phyloP scores from a whole-genome alignment of 2,888 invertebrate species.

The Cerastis leucographa region DNA sequence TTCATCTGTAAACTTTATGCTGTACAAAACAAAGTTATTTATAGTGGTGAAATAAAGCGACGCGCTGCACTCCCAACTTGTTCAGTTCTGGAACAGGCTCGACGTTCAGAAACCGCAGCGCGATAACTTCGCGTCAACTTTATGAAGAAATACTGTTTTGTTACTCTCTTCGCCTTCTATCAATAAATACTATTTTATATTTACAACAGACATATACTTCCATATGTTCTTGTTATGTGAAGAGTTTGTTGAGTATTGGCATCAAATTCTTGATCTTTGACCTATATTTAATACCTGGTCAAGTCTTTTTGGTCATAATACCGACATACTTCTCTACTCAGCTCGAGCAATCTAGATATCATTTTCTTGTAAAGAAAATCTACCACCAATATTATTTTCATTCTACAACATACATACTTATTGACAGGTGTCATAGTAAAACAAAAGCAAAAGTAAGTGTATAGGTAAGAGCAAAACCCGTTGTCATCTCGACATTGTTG shows the following conservation, averaged over 20 bases:
- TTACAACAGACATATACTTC: background rate
- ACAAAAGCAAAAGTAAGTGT: constrained; percentile 69
- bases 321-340: background rate
- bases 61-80: constrained; percentile 81
- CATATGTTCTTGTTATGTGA: background rate
- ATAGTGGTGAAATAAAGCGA: constrained; percentile 79
- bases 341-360: background rate
- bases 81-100: constrained; percentile 74
- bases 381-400: background rate
- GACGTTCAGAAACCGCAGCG: constrained; percentile 80
- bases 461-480: constrained; percentile 73
- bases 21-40: constrained; percentile 85
- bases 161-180: constrained; percentile 55
- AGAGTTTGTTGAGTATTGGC: background rate
- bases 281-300: background rate
- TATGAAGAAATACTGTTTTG: constrained; percentile 73
- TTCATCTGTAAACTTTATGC: constrained; percentile 78
- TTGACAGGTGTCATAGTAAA: constrained; percentile 68
- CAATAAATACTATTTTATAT: constrained; percentile 26
- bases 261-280: background rate
- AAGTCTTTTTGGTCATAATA: background rate
- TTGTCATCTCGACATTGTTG: constrained; percentile 84
- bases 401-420: constrained; percentile 53
- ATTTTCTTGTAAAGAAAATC: constrained; percentile 1
- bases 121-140: constrained; percentile 85